A percentile compares a stretch with the other conserved stretches of the same genome.
Conservation (phyloP, 1,140 invertebrate genomes). For the Trachymyrmex septentrionalis region DNA sequence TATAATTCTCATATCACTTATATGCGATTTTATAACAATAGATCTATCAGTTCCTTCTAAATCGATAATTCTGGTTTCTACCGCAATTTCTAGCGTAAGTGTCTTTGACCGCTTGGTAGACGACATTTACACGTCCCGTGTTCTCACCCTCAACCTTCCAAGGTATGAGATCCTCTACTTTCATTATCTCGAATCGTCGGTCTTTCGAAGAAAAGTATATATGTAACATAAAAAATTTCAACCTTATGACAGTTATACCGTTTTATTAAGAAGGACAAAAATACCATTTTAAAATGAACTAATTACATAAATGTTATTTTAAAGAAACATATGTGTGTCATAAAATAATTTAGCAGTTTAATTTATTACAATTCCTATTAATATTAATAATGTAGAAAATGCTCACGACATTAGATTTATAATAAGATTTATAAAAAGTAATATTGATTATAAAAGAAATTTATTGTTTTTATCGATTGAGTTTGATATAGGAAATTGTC, state of each 20-base stretch:
- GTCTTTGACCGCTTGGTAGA: conserved; percentile 27
- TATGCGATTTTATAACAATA: not conserved
- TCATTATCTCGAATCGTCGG: conserved; percentile 20
- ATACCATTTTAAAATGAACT: not conserved
- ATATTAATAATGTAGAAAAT: not conserved
- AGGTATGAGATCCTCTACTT: conserved; percentile 25
- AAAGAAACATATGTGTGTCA: not conserved
- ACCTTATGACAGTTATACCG: conserved; percentile 7
- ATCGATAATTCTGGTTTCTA: conserved; percentile 11
- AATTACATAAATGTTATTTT: not conserved
- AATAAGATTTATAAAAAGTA: not conserved
- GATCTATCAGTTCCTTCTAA: not conserved
- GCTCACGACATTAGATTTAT: not conserved
- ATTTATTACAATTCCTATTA: not conserved
- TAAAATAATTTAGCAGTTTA: not conserved
- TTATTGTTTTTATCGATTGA: not conserved
- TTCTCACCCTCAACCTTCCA: conserved; percentile 21
- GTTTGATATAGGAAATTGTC: not conserved
- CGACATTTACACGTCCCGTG: conserved; percentile 38
- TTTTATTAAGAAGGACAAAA: not conserved
- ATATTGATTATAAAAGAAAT: not conserved
- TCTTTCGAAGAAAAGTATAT: conserved; percentile 21
- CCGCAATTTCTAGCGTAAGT: conserved; percentile 8
- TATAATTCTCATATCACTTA: not conserved
- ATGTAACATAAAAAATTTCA: not conserved